Conservation (phyloP, 2,113 vertebrate species). For the Pluvianellus socialis region DNA sequence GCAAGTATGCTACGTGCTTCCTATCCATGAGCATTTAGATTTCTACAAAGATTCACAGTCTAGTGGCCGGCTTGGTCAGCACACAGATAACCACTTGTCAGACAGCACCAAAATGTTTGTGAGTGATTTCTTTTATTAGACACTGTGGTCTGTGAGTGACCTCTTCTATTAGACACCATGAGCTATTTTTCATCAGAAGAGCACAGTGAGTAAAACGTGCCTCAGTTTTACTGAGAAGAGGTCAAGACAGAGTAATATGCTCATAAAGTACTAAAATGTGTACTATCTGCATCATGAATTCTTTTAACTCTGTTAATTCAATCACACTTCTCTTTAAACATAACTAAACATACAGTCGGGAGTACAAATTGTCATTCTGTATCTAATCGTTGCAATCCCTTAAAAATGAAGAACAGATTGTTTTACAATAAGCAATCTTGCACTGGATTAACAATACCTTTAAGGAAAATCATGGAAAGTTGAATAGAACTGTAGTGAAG, state of each 20-base stretch:
- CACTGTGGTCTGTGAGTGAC: background rate
- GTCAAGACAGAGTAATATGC: background rate
- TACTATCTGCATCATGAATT: background rate
- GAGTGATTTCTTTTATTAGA: background rate
- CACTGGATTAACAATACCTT: background rate
- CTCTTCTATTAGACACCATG: background rate
- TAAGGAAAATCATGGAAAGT: background rate
- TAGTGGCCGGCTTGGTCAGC: background rate
- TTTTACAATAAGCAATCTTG: background rate
- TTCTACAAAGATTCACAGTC: background rate
- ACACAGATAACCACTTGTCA: background rate
- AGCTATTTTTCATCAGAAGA: background rate
- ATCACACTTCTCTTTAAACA: background rate
- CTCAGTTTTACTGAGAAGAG: background rate
- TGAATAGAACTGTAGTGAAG: background rate
- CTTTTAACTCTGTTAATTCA: background rate
- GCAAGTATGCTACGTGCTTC: background rate
- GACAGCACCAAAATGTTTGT: background rate
- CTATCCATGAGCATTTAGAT: background rate
- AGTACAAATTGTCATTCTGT: background rate
- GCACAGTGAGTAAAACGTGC: background rate
- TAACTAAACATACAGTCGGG: background rate
- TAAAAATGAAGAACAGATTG: background rate
- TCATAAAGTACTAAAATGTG: background rate
- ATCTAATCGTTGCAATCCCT: background rate